Base-by-base conservation (phyloP, 2,113 vertebrate genomes). In the Muscicapa adusta region DNA sequence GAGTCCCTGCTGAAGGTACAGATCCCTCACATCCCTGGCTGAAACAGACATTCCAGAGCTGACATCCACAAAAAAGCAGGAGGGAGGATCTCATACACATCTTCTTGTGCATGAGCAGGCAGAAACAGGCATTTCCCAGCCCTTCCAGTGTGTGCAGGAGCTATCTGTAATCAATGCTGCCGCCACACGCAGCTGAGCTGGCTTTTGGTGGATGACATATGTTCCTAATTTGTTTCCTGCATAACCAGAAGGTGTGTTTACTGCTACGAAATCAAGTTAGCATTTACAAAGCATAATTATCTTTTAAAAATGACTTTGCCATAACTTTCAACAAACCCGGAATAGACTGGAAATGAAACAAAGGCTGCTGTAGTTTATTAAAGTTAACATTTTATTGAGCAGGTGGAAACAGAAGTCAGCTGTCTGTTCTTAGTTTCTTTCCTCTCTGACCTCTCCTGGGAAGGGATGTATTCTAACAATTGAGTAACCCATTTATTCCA, bases 401-500 rank as follows among this genome's bases (percentile, higher is more conserved):
- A 95, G 84, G 92, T 97, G 91, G 88, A 91, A 96, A 91, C 79
- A 91, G 79, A 74, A 95, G 82, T 93, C 93, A 93, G 90, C 56
- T 93, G 90, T 80, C 82, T 91, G 78, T 62, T 88, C 56, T 75
- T 34, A 72, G 57, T 97, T 97, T 96, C 54, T 83, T 45, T 95
- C 91, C 94, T 71, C 54, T 94, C 91, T 95, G 96, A 95, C 92
- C 94, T 92, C 95, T 94, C 93, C 94, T 97, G 96, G 96, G 93
- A 97, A 96, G 82, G 68, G 91, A 96, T 88, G 79, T 8, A 81
- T 90, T 96, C 95, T 95, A 96, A 96, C 95, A 97, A 97, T 71
- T 6, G 17, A 96, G 84, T 54, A 96, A 96, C 92, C 91, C 83
- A 66, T 81, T 94, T 73, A 57, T 89, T 83, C 47, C 47, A 16